Percentiles rank a stretch among this genome's conserved stretches.
phyloP scores from a whole-genome alignment of 2,888 invertebrate species.

The Cataglyphis cursor region DNA sequence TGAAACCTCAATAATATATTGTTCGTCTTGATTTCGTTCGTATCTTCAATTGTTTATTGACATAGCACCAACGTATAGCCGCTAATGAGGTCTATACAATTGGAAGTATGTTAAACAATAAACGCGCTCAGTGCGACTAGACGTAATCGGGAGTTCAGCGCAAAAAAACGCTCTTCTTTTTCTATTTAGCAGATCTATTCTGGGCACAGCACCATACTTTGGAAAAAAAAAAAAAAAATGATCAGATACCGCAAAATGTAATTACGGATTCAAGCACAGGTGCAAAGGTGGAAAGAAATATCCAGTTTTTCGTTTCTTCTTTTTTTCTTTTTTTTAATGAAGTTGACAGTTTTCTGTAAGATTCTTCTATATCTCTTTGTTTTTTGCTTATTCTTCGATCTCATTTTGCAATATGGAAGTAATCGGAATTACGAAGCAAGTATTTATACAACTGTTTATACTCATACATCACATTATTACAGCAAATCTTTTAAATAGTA shows the following conservation, averaged over 20 bases:
- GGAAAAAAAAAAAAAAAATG: constrained; percentile 8
- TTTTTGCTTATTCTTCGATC: background rate
- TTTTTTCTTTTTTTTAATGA: background rate
- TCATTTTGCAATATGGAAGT: constrained; percentile 53
- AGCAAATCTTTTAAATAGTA: constrained; percentile 26
- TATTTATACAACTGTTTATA: constrained; percentile 76
- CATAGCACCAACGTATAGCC: background rate
- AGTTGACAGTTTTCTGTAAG: constrained; percentile 30
- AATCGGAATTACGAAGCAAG: constrained; percentile 69
- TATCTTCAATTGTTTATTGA: constrained; percentile 20
- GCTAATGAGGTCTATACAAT: background rate
- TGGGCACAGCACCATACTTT: background rate
- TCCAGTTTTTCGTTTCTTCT: constrained; percentile 11
- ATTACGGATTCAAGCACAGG: constrained; percentile 27
- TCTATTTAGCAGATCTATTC: constrained; percentile 1
- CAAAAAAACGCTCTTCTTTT: background rate
- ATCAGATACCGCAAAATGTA: background rate
- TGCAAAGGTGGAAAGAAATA: constrained; percentile 48
- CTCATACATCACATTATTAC: constrained; percentile 67
- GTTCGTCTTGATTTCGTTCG: constrained; percentile 10
- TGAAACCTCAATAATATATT: background rate
- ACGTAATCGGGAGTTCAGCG: background rate
- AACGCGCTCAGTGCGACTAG: background rate
- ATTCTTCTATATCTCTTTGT: background rate
- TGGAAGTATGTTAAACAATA: background rate